phyloP scores from a whole-genome alignment of 2,888 invertebrate genomes.

The Himalopsyche kuldschensis region DNA sequence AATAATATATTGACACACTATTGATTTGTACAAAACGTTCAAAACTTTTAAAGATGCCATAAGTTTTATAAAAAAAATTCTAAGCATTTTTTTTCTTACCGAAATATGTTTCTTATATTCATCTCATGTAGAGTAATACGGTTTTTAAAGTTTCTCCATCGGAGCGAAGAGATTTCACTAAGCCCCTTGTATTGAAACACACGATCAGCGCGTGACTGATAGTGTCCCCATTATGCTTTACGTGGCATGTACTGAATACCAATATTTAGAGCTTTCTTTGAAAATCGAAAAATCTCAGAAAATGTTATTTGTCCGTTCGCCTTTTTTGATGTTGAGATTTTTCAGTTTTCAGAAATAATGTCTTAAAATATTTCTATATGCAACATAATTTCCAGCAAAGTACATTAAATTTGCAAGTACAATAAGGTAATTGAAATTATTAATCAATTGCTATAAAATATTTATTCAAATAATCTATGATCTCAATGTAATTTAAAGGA shows the following conservation, averaged over 20 bases:
- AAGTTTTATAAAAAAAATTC: background rate
- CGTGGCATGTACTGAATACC: slow-evolving; percentile 15
- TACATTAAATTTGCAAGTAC: too few relatives aligned
- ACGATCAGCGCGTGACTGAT: slow-evolving; percentile 35
- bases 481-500: too few relatives aligned
- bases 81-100: background rate
- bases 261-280: background rate
- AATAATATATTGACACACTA: too few relatives aligned
- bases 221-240: slow-evolving; percentile 10
- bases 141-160: background rate
- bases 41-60: background rate
- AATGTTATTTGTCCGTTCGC: background rate
- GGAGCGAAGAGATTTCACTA: slow-evolving; percentile 28
- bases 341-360: background rate
- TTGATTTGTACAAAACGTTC: too few relatives aligned
- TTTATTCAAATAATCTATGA: too few relatives aligned
- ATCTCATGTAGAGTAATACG: background rate
- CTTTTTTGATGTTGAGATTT: background rate
- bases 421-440: too few relatives aligned
- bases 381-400: too few relatives aligned
- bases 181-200: slow-evolving; percentile 38
- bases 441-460: too few relatives aligned
- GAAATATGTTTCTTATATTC: background rate
- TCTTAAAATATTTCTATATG: too few relatives aligned
- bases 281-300: background rate